Evolutionary conservation across 2,797 vertebrate species (phyloP), one percentile per base, ranked within the genome.

Genomic region (Orestias chungarensis): DNA sequence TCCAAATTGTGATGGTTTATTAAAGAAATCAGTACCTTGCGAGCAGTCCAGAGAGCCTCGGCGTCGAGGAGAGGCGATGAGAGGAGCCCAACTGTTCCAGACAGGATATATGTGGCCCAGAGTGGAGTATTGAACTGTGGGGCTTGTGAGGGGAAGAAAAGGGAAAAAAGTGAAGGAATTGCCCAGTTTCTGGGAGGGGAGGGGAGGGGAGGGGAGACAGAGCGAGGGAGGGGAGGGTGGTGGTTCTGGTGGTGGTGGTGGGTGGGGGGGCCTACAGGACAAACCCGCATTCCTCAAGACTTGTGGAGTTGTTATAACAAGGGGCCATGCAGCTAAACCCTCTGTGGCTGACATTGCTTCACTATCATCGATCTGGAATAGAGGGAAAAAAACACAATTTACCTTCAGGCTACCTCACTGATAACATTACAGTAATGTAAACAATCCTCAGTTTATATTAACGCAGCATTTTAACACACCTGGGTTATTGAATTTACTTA

Each of bases 201-300:
- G 95, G n/a, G n/a, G n/a, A 94, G 95, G 95, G 95, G 96, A 94
- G 95, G 95, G 93, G 90, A 92, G 85, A 93, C 52, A 66, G 79
- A 86, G 68, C 29, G 80, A 84, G 88, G 81, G 83, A 83, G 86
- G 67, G 79, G 59, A 14, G 20, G 57, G 33, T 18, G 57, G 33
- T 95, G 93, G 95, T 95, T 92, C 90, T 87, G 81, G 83, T 82
- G 86, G 67, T 77, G 59, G 7, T 9, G 57, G 33, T 18, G 57
- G 33, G 95, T 93, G 95, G 94, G 91, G 88, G 86, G 83, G 93
- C 93, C 91, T 89, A 86, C 88, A 93, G 90, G 92, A 92, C 93
- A 94, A 94, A 93, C 92, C 94, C 83, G 89, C 94, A 95, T 95
- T 94, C 94, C 93, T 93, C 84, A 91, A 94, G 88, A 85, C 91